phyloP scores from a whole-genome alignment of 2,888 invertebrate genomes.

The Scaptomyza caliginosa region DNA sequence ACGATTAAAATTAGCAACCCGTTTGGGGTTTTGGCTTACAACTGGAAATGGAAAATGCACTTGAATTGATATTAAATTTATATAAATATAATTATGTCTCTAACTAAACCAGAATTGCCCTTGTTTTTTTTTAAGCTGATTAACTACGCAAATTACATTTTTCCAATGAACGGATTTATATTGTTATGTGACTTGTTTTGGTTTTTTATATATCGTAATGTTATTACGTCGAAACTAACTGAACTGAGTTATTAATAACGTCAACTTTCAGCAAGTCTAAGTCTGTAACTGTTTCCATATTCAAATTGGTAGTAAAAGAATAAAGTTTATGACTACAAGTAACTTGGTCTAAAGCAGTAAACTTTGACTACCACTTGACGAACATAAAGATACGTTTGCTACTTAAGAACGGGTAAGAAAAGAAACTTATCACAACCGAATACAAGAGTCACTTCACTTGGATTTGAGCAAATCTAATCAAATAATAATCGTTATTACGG shows the following conservation, averaged over 20 bases:
- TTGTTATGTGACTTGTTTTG: slow-evolving; percentile 10
- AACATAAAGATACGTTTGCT: slow-evolving; percentile 35
- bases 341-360: neutral
- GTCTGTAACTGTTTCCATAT: neutral
- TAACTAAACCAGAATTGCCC: neutral
- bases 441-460: slow-evolving; percentile 22
- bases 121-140: slow-evolving; percentile 1
- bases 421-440: slow-evolving; percentile 4
- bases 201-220: neutral
- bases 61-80: slow-evolving; percentile 16
- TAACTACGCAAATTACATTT: slow-evolving; percentile 7
- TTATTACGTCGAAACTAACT: slow-evolving; percentile 13
- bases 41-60: slow-evolving; percentile 57
- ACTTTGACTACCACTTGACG: slow-evolving; percentile 5
- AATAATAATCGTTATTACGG: slow-evolving; percentile 35
- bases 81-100: no score
- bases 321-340: neutral
- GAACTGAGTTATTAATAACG: slow-evolving; percentile 13
- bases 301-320: neutral
- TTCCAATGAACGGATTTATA: slow-evolving; percentile 4
- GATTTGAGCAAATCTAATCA: slow-evolving; percentile 25
- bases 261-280: neutral
- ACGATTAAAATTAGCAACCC: slow-evolving; percentile 3
- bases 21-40: slow-evolving; percentile 22
- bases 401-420: no score